Base-by-base conservation (phyloP, 2,888 invertebrate species). In the Cecidostiba fungosa region DNA sequence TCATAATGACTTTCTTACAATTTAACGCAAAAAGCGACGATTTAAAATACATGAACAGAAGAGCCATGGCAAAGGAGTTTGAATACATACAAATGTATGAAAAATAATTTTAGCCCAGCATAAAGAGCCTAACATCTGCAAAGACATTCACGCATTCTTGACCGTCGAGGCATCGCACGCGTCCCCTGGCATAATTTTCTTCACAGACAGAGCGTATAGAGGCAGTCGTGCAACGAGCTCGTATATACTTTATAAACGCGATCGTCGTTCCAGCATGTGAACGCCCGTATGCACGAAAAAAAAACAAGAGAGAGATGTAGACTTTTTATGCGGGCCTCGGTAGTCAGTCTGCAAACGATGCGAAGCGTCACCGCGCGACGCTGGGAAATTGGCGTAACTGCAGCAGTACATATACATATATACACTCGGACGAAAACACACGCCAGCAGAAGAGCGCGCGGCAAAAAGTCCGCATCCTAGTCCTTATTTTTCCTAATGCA, bases 301-400 rank as follows among this genome's bases (percentile, higher is more conserved):
- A 72, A 39, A n/a, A 3, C 1, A 3, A 39, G 14, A 12, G 23
- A 43, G 12, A 23, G 43, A 72, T 39, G n/a, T 8, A 39, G n/a
- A 36, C 36, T 72, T 72, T 74, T 26, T 47, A 43, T 16, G 19
- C 8, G 36, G 36, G 70, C 14, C 14, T 47, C 14, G 47, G 50
- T 8, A 74, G 39, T 50, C n/a, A 50, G 47, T 43, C 14, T 29
- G 74, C 39, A 39, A n/a, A 39, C 36, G n/a, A n/a, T 8, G 36
- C 36, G 50, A 50, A 74, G 50, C 74, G n/a, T 16, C n/a, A 19
- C 26, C 3, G 4, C 16, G 23, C 23, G 5, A 23, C 39, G 36
- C 19, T 43, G 26, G 47, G 10, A 50, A 74, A 74, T 50, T 74
- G 74, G 50, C 29, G 74, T 29, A 74, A 74, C 29, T 32, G 72